Conservation (phyloP, 2,888 invertebrate genomes). For the Anorthoa munda region DNA sequence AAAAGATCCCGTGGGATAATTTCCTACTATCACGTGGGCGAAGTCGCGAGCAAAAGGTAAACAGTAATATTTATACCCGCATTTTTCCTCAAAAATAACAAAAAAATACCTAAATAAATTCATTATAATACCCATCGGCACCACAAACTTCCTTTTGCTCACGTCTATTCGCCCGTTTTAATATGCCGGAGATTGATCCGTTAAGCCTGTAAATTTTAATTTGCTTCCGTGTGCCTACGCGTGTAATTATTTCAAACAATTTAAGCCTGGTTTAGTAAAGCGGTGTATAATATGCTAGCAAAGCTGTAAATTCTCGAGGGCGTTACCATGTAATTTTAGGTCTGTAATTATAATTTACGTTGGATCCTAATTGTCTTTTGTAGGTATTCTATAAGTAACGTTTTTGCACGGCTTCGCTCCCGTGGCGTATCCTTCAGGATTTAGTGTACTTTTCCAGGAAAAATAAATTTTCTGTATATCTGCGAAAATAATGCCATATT, state of each 20-base stretch:
- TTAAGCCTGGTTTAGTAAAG: slow-evolving; percentile 49
- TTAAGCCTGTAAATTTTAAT: slow-evolving; percentile 70
- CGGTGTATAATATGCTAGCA: slow-evolving; percentile 35
- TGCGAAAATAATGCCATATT: no score
- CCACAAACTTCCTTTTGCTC: slow-evolving; percentile 55
- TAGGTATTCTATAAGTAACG: no score
- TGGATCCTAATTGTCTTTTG: background rate
- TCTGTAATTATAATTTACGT: slow-evolving; percentile 1
- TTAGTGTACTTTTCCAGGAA: no score
- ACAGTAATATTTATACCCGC: background rate
- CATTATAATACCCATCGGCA: slow-evolving; percentile 35
- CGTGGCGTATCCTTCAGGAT: no score
- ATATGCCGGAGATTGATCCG: slow-evolving; percentile 78
- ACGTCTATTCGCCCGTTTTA: slow-evolving; percentile 69
- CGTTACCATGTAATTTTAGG: slow-evolving; percentile 28
- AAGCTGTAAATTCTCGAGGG: slow-evolving; percentile 32
- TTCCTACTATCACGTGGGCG: no score
- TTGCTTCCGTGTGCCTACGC: slow-evolving; percentile 60
- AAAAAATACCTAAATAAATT: slow-evolving; percentile 19
- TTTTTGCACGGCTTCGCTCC: no score
- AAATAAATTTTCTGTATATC: no score
- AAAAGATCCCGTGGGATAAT: no score
- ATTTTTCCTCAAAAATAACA: background rate
- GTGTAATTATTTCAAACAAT: slow-evolving; percentile 65
- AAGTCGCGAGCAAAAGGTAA: no score